A percentile compares a stretch with the other conserved stretches of the same genome.
These are phyloP conservation scores for Anthoscopus minutus DNA, from an alignment of 2,113 vertebrate species.

Conservation along the genomic window DNA sequence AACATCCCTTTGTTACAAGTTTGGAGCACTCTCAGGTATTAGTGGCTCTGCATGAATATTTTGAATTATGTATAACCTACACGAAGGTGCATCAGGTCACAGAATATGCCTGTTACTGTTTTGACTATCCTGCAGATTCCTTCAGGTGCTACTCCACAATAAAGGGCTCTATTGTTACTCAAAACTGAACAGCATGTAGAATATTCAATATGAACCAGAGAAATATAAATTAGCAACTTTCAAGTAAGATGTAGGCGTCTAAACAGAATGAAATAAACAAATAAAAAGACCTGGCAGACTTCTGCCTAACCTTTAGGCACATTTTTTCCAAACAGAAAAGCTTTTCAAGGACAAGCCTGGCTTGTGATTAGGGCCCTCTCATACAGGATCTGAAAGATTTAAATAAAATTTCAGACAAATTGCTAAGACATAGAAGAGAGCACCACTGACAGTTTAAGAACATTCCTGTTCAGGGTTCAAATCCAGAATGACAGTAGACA, in stretches of 20 bases:
- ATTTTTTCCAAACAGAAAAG: not conserved
- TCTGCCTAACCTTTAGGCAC: not conserved
- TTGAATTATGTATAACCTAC: not conserved
- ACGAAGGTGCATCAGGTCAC: not conserved
- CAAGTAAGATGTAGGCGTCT: not conserved
- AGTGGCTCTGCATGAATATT: not conserved
- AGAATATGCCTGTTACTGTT: not conserved
- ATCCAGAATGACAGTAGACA: not conserved
- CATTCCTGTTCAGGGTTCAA: not conserved
- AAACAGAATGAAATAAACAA: not conserved
- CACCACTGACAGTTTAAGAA: not conserved
- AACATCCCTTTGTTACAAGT: not conserved
- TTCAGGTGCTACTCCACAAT: not conserved
- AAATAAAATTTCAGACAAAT: not conserved
- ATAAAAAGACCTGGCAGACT: not conserved
- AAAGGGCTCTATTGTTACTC: not conserved
- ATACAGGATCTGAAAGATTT: not conserved
- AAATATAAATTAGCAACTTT: not conserved
- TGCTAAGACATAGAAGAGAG: not conserved
- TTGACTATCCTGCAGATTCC: not conserved
- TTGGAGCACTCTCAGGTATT: not conserved
- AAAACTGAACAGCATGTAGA: not conserved
- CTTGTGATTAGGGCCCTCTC: not conserved
- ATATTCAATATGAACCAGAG: not conserved
- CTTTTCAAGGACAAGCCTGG: not conserved